phyloP scores from a whole-genome alignment of 2,797 vertebrate genomes.

The Spheniscus humboldti region DNA sequence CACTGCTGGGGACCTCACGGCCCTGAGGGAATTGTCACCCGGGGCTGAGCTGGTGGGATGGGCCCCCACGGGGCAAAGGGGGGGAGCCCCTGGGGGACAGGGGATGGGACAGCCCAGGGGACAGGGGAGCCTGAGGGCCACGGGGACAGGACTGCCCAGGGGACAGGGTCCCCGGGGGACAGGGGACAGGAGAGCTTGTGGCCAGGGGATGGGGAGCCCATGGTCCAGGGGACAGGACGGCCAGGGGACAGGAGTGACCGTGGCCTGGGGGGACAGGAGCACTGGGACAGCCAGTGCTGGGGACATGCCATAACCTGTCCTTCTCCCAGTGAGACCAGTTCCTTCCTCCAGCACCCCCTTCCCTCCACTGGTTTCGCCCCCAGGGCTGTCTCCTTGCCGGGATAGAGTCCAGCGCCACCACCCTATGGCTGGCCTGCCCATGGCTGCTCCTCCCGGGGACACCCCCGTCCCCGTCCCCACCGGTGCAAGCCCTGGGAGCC shows the following conservation, averaged over 20 bases:
- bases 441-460: neutral
- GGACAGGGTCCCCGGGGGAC: neutral
- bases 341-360: neutral
- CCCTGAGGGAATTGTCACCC: neutral
- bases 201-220: neutral
- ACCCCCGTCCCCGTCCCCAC: neutral
- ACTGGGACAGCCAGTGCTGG: neutral
- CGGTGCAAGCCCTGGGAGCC: fast-evolving
- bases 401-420: neutral
- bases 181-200: neutral
- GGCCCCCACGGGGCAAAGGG: neutral
- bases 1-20: neutral
- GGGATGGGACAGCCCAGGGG: neutral
- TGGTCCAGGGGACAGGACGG: neutral
- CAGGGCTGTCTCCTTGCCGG: neutral
- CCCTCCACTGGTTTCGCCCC: neutral
- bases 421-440: neutral
- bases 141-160: neutral
- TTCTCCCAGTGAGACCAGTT: neutral
- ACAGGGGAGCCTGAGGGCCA: neutral
- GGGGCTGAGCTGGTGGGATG: neutral
- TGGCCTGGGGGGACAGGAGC: neutral
- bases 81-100: neutral
- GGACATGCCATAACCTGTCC: neutral
- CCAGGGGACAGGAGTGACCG: neutral